Evolutionary conservation across 2,888 invertebrate species (phyloP), one percentile per base, ranked within the genome.

Genomic region (Pseudococcus jackbeardsleyi): DNA sequence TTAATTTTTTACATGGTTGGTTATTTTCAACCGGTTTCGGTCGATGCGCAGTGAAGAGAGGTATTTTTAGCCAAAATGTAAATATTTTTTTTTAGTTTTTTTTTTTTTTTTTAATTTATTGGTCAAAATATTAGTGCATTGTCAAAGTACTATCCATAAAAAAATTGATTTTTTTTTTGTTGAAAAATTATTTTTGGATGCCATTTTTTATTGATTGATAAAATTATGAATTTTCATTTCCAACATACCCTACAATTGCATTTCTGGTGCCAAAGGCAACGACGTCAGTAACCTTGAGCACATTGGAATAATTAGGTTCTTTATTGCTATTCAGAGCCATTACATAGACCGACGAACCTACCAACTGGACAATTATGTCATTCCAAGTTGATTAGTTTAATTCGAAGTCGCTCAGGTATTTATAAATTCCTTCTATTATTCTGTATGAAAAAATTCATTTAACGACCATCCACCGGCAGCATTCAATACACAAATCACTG

Each of bases 391-490:
- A 72, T 72, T 33, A 72, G 15, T 72, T 26, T 17, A 33, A 68
- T 22, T 26, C 26, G 68, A 54, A 54, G 1, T 4, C 15, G 12
- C 15, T 50, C 59, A 59, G n/a, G 42, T 59, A 59, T 68, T 68
- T 68, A 68, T 68, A 26, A 68, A 68, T 72, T 72, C 72, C 9
- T 72, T 17, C 33, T 3, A 12, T 33, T 33, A 72, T 33, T 72
- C 17, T 0, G 33, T 33, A 72, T 33, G 72, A 72, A 72, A 72
- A 72, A 72, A 72, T 72, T 72, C n/a, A 68, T 68, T 26, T 68
- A 26, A 68, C n/a, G 26, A 68, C 26, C 15, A 68, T 26, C 4
- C 11, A 5, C 42, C 7, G 42, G 8, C 6, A 17, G n/a, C 19
- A 33, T 72, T 72, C 7, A 33, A 72, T 42, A 6, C 42, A 9